phyloP scores from a whole-genome alignment of 2,113 vertebrate genomes.

The Lagopus leucura region DNA sequence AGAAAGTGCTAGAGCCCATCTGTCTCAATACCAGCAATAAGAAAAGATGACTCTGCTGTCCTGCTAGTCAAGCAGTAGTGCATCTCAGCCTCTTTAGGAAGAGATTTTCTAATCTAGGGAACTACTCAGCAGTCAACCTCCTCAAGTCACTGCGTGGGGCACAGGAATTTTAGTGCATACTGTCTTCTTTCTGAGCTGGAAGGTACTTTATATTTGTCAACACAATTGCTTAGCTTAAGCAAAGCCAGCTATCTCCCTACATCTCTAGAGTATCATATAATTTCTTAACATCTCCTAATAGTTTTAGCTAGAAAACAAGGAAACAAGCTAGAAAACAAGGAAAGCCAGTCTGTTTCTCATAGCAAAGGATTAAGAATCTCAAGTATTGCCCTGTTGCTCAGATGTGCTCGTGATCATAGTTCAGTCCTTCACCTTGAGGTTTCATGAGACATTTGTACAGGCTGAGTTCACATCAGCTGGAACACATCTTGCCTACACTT shows the following conservation, averaged over 20 bases:
- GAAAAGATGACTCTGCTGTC: background rate
- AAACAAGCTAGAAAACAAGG: background rate
- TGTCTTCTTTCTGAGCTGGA: background rate
- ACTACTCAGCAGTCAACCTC: background rate
- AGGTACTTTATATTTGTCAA: constrained; percentile 43
- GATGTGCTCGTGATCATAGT: background rate
- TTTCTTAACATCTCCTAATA: background rate
- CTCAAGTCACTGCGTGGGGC: background rate
- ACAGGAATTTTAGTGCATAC: background rate
- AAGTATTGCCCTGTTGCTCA: background rate
- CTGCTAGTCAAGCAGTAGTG: background rate
- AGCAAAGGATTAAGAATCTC: background rate
- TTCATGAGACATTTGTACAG: background rate
- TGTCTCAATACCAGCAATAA: background rate
- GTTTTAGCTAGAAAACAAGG: background rate
- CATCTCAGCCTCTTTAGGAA: background rate
- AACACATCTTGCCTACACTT: background rate
- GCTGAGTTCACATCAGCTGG: background rate
- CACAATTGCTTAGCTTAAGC: constrained; percentile 22
- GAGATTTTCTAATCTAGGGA: background rate
- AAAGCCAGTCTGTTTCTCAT: background rate
- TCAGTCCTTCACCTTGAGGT: background rate
- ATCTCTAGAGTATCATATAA: constrained; percentile 8
- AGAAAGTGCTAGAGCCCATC: background rate
- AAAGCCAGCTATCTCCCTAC: constrained; percentile 22